These are phyloP conservation scores for Pseudochromis fuscus DNA, from an alignment of 2,797 vertebrate genomes.

Conservation along the genomic window DNA sequence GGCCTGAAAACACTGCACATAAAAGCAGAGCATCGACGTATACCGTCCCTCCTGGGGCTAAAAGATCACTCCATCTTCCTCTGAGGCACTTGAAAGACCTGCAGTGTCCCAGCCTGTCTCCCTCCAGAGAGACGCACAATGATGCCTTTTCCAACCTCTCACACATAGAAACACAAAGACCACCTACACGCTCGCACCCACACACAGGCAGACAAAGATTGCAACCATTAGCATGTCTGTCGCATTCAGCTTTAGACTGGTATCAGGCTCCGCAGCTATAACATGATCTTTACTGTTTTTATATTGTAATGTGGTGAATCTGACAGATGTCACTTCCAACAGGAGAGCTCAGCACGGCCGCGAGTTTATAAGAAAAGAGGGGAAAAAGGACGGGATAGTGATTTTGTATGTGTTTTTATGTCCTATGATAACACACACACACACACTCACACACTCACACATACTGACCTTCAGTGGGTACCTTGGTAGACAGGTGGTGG, in stretches of 20 bases:
- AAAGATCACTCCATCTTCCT: constrained; percentile 46
- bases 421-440: constrained; percentile 5
- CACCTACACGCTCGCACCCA: not conserved
- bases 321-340: constrained; percentile 11
- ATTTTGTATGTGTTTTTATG: constrained; percentile 30
- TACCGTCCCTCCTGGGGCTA: constrained; percentile 19
- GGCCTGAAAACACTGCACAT: constrained; percentile 34
- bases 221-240: constrained; percentile 14
- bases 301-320: constrained; percentile 18
- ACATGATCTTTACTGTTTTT: constrained; percentile 13
- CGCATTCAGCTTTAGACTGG: constrained; percentile 10
- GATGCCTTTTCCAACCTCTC: constrained; percentile 3
- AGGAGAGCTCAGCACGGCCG: constrained; percentile 3
- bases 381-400: constrained; percentile 24
- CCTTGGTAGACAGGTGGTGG: constrained; percentile 76
- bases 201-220: constrained; percentile 12
- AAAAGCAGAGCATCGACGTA: constrained; percentile 45
- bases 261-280: constrained; percentile 13
- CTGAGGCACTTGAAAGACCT: constrained; percentile 52
- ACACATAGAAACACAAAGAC: not conserved
- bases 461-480: constrained; percentile 73
- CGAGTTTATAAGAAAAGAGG: constrained; percentile 32
- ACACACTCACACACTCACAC: constrained; percentile 26
- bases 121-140: constrained; percentile 12
- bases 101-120: constrained; percentile 9